phyloP scores from a whole-genome alignment of 2,113 vertebrate species.

The Calidris pugnax region DNA sequence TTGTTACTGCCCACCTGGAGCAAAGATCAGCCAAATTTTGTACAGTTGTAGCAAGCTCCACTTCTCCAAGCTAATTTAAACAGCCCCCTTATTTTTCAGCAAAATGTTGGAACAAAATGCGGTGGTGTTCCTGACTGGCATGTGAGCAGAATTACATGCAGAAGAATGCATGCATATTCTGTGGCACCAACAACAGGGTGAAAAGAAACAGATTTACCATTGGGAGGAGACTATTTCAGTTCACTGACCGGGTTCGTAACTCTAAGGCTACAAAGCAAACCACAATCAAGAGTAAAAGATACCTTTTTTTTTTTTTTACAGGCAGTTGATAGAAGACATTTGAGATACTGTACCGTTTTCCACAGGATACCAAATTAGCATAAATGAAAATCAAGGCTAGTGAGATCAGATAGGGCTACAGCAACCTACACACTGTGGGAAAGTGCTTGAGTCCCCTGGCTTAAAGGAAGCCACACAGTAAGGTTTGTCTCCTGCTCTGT shows the following conservation, averaged over 20 bases:
- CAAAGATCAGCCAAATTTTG: neutral
- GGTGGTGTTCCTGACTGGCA: neutral
- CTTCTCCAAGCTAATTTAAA: neutral
- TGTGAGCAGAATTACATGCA: rapidly evolving
- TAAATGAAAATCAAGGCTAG: neutral
- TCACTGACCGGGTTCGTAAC: neutral
- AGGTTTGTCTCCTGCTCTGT: neutral
- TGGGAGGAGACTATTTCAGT: neutral
- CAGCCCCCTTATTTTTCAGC: neutral
- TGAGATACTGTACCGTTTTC: neutral
- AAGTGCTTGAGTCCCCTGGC: rapidly evolving
- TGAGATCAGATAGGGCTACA: neutral
- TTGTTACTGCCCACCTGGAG: neutral
- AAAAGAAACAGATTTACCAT: neutral
- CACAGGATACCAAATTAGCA: neutral
- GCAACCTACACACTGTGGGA: neutral
- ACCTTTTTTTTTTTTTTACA: neutral
- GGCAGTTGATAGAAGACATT: neutral
- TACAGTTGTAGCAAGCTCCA: neutral
- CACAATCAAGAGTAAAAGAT: neutral
- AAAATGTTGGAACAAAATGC: neutral
- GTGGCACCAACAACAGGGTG: neutral
- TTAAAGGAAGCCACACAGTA: neutral
- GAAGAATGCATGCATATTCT: rapidly evolving
- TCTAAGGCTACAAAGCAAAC: neutral